phyloP scores from a whole-genome alignment of 2,113 vertebrate species.

The Notechis scutatus region DNA sequence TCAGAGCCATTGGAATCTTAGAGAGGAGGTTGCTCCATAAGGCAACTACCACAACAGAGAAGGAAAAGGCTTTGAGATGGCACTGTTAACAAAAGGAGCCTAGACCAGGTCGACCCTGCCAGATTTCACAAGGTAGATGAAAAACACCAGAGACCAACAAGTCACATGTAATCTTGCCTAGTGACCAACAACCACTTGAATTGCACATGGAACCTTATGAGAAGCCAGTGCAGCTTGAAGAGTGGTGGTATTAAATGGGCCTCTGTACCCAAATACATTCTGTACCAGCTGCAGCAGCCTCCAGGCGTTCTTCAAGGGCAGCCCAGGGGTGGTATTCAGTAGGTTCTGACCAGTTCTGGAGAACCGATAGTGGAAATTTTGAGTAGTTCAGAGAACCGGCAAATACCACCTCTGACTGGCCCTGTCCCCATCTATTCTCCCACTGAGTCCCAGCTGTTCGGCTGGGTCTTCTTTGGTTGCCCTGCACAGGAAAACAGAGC shows the following conservation, averaged over 20 bases:
- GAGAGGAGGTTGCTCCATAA: background rate
- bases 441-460: no score
- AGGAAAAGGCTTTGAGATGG: background rate
- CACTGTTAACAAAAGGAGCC: background rate
- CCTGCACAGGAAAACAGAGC: no score
- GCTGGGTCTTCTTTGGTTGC: no score
- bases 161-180: background rate
- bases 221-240: background rate
- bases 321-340: no score
- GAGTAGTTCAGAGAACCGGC: no score
- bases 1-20: background rate
- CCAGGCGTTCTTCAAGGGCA: background rate
- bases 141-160: background rate
- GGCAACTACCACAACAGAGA: background rate
- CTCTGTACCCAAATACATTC: background rate
- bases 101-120: background rate
- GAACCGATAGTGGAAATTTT: no score
- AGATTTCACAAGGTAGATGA: background rate
- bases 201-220: background rate
- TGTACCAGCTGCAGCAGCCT: background rate
- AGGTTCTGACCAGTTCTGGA: no score
- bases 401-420: no score
- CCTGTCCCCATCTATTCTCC: no score
- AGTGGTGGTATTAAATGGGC: background rate
- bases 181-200: background rate